phyloP scores from a whole-genome alignment of 2,888 invertebrate genomes.

The Plagodis pulveraria region DNA sequence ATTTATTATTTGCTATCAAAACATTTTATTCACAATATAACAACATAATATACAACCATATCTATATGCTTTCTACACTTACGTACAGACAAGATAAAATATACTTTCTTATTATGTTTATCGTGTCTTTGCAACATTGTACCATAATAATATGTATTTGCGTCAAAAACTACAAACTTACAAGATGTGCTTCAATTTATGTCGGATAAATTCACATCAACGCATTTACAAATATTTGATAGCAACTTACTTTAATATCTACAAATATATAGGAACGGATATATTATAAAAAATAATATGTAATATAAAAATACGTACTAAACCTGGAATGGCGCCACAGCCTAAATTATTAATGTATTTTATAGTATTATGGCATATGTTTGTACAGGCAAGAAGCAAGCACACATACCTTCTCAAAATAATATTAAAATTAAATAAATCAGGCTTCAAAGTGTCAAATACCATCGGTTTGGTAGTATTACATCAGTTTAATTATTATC shows the following conservation, averaged over 20 bases:
- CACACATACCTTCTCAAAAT: slow-evolving; percentile 1
- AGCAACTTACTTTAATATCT: not conserved
- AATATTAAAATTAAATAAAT: slow-evolving; percentile 3
- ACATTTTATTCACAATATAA: slow-evolving; percentile 46
- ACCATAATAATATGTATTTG: slow-evolving; percentile 6
- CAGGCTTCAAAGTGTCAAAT: not conserved
- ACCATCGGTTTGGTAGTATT: too few relatives aligned
- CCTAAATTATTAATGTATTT: too few relatives aligned
- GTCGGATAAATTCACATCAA: slow-evolving; percentile 12
- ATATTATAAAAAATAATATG: too few relatives aligned
- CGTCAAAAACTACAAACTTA: slow-evolving; percentile 26
- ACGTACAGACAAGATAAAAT: slow-evolving; percentile 11
- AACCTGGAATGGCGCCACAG: not conserved
- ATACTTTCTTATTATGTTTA: too few relatives aligned
- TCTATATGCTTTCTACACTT: slow-evolving; percentile 27
- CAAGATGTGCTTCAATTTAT: slow-evolving; percentile 1
- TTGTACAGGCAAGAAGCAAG: slow-evolving; percentile 9
- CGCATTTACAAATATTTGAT: slow-evolving; percentile 7
- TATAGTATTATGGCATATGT: not conserved
- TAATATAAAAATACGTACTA: not conserved
- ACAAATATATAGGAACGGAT: slow-evolving; percentile 1
- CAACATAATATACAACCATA: slow-evolving; percentile 55
- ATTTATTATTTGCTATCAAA: slow-evolving; percentile 59
- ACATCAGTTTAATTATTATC: too few relatives aligned
- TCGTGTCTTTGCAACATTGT: not conserved